Evolutionary conservation across 1,140 invertebrate species (phyloP), one percentile per base, ranked within the genome.

Genomic region (Bombus pyrosoma): DNA sequence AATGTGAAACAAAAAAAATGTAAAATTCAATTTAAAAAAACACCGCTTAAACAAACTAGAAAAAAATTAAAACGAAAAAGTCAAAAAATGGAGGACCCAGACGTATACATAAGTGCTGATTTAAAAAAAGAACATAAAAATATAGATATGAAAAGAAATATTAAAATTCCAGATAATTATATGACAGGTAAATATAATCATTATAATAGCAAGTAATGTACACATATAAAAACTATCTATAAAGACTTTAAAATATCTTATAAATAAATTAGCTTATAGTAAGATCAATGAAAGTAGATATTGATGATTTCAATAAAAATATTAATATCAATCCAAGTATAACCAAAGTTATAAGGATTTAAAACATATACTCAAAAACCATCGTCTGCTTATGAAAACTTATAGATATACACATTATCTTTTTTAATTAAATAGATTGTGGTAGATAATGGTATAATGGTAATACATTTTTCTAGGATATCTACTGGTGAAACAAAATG

Each of bases 91-190:
- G 81, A 93, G 9, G 89, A 91, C 25, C 74, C 89, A 1, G 90
- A 92, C 22, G 89, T 91, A 13, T 82, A 88, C 43, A 68, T 88
- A 10, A 80, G 80, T 32, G 89, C 91, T 12, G 89, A 93, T 66
- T 81, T 91, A 28, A 89, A 91, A 18, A 90, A 93, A 47, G 90
- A 92, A 25, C 86, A 92, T 1, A 91, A 79, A 77, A 89, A 87
- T 73, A 59, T 78, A 37, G 74, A 81, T 83, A 64, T 86, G 9
- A 94, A 93, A 81, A 79, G 59, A 85, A 91, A 89, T 62, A 57
- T 92, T 5, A 95, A 94, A 84, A 94, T 95, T 84, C 93, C 94
- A n/a, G 94, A 95, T 81, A 95, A 95, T 91, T 95, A 95, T 83
- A 95, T 94, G 92, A 93, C 93, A 83, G 95, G 94, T 95, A 85